Evolutionary conservation across 2,888 invertebrate genomes (phyloP).

Genomic region (Philereme vetulata): DNA sequence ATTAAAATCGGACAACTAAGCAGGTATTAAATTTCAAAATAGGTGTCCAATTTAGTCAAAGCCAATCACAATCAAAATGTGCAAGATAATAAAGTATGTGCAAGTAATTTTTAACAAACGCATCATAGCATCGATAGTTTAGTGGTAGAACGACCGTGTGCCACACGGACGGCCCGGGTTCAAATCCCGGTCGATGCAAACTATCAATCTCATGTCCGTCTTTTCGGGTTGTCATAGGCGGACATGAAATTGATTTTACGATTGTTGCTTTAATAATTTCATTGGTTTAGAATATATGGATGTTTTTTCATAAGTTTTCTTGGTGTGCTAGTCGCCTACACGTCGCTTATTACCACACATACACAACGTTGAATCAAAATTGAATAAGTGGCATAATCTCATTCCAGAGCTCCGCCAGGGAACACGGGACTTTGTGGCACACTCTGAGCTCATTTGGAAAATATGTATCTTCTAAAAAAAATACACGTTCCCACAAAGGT

Average conservation of each 20-base stretch:
- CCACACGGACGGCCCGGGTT: background rate
- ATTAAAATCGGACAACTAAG: no score
- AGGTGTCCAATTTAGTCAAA: no score
- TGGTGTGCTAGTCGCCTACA: background rate
- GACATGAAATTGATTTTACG: conserved; percentile 13
- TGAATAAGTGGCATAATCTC: background rate
- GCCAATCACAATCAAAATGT: no score
- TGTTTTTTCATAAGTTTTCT: background rate
- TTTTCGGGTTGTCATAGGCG: conserved; percentile 11
- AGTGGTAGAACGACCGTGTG: conserved; percentile 11
- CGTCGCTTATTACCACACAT: background rate
- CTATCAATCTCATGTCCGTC: conserved; percentile 10
- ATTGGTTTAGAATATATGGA: background rate
- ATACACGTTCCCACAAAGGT: no score
- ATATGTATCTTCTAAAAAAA: no score
- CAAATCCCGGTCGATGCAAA: conserved; percentile 6
- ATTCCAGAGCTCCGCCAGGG: background rate
- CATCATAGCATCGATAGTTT: conserved; percentile 12
- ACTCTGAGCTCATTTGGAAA: no score
- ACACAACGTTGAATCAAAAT: background rate
- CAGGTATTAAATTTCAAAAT: no score
- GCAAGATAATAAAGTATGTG: no score
- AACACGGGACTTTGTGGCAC: no score
- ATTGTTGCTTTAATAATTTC: background rate
- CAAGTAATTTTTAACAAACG: background rate